Evolutionary conservation across 2,797 vertebrate genomes (phyloP).

Genomic region (Bufotes viridis): DNA sequence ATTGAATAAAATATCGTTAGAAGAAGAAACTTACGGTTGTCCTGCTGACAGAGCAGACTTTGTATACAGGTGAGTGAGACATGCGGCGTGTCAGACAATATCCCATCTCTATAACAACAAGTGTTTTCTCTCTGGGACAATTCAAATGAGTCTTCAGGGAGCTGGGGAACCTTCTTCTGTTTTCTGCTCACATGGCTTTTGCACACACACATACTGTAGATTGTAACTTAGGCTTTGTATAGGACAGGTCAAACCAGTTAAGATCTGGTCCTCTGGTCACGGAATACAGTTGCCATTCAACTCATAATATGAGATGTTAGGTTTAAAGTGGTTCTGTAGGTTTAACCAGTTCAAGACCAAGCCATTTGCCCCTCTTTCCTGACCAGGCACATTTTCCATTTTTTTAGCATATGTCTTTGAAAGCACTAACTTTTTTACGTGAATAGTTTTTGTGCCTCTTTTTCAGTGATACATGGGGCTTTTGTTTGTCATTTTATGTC

Average conservation of each 20-base stretch:
- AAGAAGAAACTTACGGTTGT: not conserved
- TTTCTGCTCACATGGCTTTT: slow-evolving; percentile 42
- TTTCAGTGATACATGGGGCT: too few relatives aligned
- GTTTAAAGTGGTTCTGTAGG: not conserved
- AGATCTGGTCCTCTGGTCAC: not conserved
- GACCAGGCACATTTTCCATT: too few relatives aligned
- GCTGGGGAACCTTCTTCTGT: not conserved
- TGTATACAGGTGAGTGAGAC: slow-evolving; percentile 14
- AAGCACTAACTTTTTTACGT: too few relatives aligned
- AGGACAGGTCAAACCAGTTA: slow-evolving; percentile 53
- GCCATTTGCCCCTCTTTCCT: too few relatives aligned
- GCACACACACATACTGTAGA: not conserved
- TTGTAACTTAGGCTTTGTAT: slow-evolving; percentile 15
- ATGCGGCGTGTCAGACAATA: slow-evolving; percentile 36
- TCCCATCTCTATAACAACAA: slow-evolving; percentile 68
- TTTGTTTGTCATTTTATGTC: too few relatives aligned
- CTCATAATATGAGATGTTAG: not conserved
- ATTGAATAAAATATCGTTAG: not conserved
- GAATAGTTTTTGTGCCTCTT: too few relatives aligned
- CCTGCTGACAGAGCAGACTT: not conserved
- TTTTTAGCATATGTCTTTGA: too few relatives aligned
- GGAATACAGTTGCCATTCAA: not conserved
- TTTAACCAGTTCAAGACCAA: too few relatives aligned
- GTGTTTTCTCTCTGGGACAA: slow-evolving; percentile 53
- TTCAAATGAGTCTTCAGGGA: slow-evolving; percentile 29